Evolutionary conservation across 2,888 invertebrate species (phyloP), one percentile per base, ranked within the genome.

Genomic region (Pemphredon lugubris): DNA sequence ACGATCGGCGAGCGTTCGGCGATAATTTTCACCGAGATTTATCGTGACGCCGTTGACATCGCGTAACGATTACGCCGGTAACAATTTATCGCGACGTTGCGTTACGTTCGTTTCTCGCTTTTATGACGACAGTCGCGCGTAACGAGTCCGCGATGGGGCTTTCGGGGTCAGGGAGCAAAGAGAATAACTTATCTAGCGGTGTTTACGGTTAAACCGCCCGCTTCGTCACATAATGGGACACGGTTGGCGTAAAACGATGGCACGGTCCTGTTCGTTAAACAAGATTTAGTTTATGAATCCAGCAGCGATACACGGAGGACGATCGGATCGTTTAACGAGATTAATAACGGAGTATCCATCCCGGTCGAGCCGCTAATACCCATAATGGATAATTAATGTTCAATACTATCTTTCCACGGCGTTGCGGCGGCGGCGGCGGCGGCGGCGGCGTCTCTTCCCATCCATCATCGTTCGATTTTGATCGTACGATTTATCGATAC

Each of bases 51-150:
- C 44, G 30, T 32, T 21, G n/a, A 16, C 53, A 54, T 60, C 71
- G 73, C 51, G 53, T 72, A 70, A 74, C 73, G 61, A 68, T 75
- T 64, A 64, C 51, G 21, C 44, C n/a, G 58, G 61, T 67, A 60
- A 75, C 63, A 68, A 75, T 75, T 75, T 75, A 75, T 75, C 65
- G 64, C 73, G 73, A 75, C 74, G 73, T 65, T 65, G 64, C 47
- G 60, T 55, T 64, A 59, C 47, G 72, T 51, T 60, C 61, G 59
- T 59, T 67, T 60, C n/a, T n/a, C 66, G 66, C 58, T 71, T 71
- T 71, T 73, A 71, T 58, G 71, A 71, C 71, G 73, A 73, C 65
- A 58, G 70, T 54, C 59, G 64, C 58, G 72, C 64, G 72, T 64
- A 70, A 72, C 70, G 64, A 69, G 71, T 54, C 64, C 50, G 50